These are phyloP conservation scores for Muscicapa adusta DNA, from an alignment of 2,113 vertebrate species.

Conservation along the genomic window DNA sequence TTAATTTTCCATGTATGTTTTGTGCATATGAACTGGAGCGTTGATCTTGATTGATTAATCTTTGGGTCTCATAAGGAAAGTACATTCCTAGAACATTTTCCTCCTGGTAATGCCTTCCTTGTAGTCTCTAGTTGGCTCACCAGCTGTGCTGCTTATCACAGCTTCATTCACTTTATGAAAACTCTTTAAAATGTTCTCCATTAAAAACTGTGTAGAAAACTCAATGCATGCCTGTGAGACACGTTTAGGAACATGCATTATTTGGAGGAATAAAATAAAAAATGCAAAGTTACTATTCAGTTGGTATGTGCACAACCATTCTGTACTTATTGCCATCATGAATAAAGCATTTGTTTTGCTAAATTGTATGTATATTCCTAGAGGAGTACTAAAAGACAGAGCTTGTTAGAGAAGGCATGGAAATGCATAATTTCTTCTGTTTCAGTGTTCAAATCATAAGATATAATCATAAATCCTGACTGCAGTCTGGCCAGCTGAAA, in stretches of 20 bases:
- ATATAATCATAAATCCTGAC: conserved; percentile 4
- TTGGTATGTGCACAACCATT: not conserved
- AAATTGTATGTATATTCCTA: conserved; percentile 45
- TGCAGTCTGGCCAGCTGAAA: not conserved
- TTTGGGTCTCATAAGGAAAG: not conserved
- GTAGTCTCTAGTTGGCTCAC: not conserved
- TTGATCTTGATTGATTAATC: not conserved
- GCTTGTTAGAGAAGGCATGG: conserved; percentile 12
- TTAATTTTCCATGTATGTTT: not conserved
- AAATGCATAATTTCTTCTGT: not conserved
- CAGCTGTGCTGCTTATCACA: conserved; percentile 2
- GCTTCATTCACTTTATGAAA: conserved; percentile 4
- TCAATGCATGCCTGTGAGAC: not conserved
- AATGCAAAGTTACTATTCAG: not conserved
- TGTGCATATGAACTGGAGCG: not conserved
- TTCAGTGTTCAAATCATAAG: not conserved
- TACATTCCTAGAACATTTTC: not conserved
- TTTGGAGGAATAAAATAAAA: conserved; percentile 32
- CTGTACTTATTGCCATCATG: conserved; percentile 7
- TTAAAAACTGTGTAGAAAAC: not conserved
- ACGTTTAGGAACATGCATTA: conserved; percentile 6
- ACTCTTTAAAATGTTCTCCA: not conserved
- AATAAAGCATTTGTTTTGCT: conserved; percentile 47
- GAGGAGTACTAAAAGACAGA: not conserved
- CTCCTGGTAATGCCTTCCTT: not conserved